Evolutionary conservation across 2,888 invertebrate genomes (phyloP), one percentile per base, ranked within the genome.

Genomic region (Caenorhabditis imperialis): DNA sequence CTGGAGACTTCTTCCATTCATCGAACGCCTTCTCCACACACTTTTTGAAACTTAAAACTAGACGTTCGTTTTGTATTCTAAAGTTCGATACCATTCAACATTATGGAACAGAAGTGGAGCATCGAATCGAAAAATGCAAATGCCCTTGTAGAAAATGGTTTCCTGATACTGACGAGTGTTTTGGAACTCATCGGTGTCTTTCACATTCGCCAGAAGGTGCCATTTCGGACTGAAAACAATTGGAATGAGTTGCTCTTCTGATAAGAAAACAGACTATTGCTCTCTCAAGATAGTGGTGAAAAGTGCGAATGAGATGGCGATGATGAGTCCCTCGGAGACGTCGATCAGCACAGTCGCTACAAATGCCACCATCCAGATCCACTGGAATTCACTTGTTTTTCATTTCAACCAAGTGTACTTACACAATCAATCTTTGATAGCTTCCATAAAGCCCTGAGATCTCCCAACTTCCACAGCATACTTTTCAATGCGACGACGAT

Each of bases 401-500:
- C 12, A 8, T 4, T 20, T 12, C 18, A 48, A 40, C 5, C 16
- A 47, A 10, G 45, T 22, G 1, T 16, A 62, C 89, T 87, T 79
- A 90, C 89, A 86, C 89, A 90, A 60, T 88, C 88, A 20, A 85
- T 83, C 63, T 88, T 88, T 7, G 87, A 86, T 6, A 86, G 58
- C 14, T 75, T 81, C 87, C 87, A 88, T 6, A 88, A 72, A 8
- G 40, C 62, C 23, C 51, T 60, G 3, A 88, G 67, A 12, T 88
- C 86, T 6, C 40, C 48, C 33, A 88, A 79, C 50, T 88, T 88
- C 37, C 61, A 48, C 33, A 93, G 90, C 92, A 94, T 92, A 60
- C 93, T 92, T 86, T 93, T 93, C 25, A 94, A 89, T 0, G 93
- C 93, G 2, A 93, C 92, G 69, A 94, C 91, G 79, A 94, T 94